Evolutionary conservation across 2,888 invertebrate genomes (phyloP), one percentile per base, ranked within the genome.

Genomic region (Parthenolecanium corni): DNA sequence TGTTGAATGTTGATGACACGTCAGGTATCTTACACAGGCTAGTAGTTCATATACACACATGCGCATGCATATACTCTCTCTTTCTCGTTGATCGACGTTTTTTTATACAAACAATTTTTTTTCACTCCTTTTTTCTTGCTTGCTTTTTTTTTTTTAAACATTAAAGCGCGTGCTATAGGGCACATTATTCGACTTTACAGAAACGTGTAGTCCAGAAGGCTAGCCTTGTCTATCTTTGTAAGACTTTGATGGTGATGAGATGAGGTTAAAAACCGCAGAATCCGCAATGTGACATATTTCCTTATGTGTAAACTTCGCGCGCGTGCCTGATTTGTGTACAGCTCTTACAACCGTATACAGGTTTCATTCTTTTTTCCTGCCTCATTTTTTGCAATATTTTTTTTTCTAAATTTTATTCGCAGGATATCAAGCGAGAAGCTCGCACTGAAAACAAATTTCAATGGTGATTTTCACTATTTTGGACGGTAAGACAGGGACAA

Each of bases 1-100:
- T 58, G 58, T 58, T 58, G 58, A 58, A 58, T 58, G 58, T 58
- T 58, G 58, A 58, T 58, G 58, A 58, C 58, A 49, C 58, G 58
- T 58, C 49, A 31, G 31, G 31, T 31, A 31, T 31, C 4, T 31
- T 31, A 31, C 31, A 31, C 31, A 4, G 4, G 31, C 31, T 6
- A 6, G 31, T 31, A 31, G 31, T 9, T 6, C 31, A 31, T 31
- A 31, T 31, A 31, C 4, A 31, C 31, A 31, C 31, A 31, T 31
- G 31, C 31, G 9, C 31, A 31, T n/a, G n/a, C 31, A 31, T 31
- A n/a, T n/a, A 31, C 31, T 31, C 31, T 31, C 31, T 31, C 31
- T 31, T 9, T 31, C 31, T 31, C 31, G 31, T 9, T 31, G 5
- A 6, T 9, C 31, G 9, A 31, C 31, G 4, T 31, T 31, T 31